Conservation (phyloP, 2,888 invertebrate species). For the Tuberolachnus salignus region DNA sequence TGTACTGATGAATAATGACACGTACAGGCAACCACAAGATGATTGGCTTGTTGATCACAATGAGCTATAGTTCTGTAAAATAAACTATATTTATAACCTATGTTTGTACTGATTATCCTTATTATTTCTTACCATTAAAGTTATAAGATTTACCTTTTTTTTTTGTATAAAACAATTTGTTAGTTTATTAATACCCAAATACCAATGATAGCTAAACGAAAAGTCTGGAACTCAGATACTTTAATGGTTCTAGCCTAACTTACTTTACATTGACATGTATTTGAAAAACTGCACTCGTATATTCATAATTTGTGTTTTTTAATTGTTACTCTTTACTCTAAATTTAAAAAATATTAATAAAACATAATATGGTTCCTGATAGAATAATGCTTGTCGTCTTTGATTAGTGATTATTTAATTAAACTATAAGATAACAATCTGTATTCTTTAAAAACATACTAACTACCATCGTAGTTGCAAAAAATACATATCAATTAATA, state of each 20-base stretch:
- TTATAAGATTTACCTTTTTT: slow-evolving; percentile 3
- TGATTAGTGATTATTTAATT: too few species aligned
- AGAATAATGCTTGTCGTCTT: too few species aligned
- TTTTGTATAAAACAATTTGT: neutral
- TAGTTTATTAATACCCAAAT: neutral
- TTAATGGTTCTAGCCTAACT: neutral
- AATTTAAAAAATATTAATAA: slow-evolving; percentile 5
- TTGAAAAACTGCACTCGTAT: neutral
- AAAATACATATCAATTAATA: too few species aligned
- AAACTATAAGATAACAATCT: too few species aligned
- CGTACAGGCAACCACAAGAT: slow-evolving; percentile 78
- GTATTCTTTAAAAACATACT: too few species aligned
- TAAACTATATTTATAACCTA: neutral
- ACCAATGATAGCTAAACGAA: neutral
- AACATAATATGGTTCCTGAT: too few species aligned
- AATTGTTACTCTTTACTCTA: too few species aligned
- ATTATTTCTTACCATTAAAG: slow-evolving; percentile 4
- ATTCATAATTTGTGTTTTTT: neutral
- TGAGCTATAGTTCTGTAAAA: slow-evolving; percentile 56
- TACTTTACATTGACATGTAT: neutral
- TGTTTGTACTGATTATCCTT: neutral
- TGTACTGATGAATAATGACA: slow-evolving; percentile 81
- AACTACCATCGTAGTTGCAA: too few species aligned
- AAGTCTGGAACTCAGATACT: neutral
- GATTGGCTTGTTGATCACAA: slow-evolving; percentile 68